These are phyloP conservation scores for Falco berigora DNA, from an alignment of 2,797 vertebrate genomes.

Conservation along the genomic window DNA sequence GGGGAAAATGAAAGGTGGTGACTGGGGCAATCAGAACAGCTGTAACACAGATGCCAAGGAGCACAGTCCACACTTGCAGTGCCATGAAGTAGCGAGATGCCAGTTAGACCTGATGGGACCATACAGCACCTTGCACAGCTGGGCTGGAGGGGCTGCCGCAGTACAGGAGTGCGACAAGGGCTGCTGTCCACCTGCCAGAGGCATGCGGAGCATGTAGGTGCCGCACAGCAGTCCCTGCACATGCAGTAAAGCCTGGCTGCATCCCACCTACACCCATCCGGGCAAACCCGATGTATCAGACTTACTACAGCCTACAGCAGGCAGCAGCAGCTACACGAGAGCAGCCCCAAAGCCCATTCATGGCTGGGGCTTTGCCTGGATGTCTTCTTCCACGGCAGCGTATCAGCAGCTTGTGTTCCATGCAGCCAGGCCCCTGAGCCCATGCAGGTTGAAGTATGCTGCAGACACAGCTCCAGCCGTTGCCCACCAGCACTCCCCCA, in stretches of 20 bases:
- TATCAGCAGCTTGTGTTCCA: not conserved
- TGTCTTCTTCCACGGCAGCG: not conserved
- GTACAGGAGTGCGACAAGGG: not conserved
- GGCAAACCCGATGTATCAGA: not conserved
- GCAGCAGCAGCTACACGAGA: rapidly evolving
- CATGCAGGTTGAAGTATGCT: rapidly evolving
- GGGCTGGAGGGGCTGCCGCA: not conserved
- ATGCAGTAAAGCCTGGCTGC: not conserved
- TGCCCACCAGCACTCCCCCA: not conserved
- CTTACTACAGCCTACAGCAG: not conserved
- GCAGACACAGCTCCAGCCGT: not conserved
- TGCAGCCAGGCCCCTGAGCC: not conserved
- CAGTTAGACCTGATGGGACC: not conserved
- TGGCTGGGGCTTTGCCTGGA: not conserved
- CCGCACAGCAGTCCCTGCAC: not conserved
- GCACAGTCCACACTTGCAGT: not conserved
- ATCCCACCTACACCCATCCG: not conserved
- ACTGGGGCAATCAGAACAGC: not conserved
- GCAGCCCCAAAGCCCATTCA: not conserved
- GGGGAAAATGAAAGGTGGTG: not conserved
- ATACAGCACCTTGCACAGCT: not conserved
- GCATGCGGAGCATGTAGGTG: rapidly evolving
- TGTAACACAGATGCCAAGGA: too few species aligned
- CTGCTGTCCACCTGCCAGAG: not conserved
- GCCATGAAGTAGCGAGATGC: not conserved